Evolutionary conservation across 2,888 invertebrate genomes (phyloP).

Genomic region (Amiota communis): DNA sequence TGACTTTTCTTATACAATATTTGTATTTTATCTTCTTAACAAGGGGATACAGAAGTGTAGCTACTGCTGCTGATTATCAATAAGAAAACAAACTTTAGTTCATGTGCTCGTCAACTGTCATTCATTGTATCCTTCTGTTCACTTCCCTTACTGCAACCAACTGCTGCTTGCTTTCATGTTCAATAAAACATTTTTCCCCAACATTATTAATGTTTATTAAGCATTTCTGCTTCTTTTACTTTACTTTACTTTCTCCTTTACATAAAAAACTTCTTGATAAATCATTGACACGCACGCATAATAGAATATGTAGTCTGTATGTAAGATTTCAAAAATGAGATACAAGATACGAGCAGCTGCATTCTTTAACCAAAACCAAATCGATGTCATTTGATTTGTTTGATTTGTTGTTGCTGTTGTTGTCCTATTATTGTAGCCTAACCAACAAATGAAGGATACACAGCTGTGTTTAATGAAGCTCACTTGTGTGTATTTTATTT

Average conservation of each 20-base stretch:
- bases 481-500: neutral
- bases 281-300: slow-evolving; percentile 47
- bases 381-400: slow-evolving; percentile 2
- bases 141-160: too few relatives aligned
- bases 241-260: slow-evolving; percentile 48
- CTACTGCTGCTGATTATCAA: too few relatives aligned
- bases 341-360: slow-evolving; percentile 5
- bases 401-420: neutral
- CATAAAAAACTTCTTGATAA: slow-evolving; percentile 63
- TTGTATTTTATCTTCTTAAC: too few relatives aligned
- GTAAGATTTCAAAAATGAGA: neutral
- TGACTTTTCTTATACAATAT: too few relatives aligned
- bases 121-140: neutral
- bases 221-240: slow-evolving; percentile 14
- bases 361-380: neutral
- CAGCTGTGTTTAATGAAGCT: slow-evolving; percentile 66
- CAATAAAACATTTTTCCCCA: slow-evolving; percentile 46
- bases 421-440: neutral
- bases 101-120: neutral
- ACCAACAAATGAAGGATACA: slow-evolving; percentile 50
- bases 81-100: too few relatives aligned
- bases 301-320: slow-evolving; percentile 3
- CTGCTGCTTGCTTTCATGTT: neutral
- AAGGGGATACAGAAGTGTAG: too few relatives aligned
- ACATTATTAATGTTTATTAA: slow-evolving; percentile 57